A percentile compares a stretch with the other conserved stretches of the same genome.
These are phyloP conservation scores for Cynopterus brachyotis DNA, from an alignment of 2,113 vertebrate genomes.

Conservation along the genomic window DNA sequence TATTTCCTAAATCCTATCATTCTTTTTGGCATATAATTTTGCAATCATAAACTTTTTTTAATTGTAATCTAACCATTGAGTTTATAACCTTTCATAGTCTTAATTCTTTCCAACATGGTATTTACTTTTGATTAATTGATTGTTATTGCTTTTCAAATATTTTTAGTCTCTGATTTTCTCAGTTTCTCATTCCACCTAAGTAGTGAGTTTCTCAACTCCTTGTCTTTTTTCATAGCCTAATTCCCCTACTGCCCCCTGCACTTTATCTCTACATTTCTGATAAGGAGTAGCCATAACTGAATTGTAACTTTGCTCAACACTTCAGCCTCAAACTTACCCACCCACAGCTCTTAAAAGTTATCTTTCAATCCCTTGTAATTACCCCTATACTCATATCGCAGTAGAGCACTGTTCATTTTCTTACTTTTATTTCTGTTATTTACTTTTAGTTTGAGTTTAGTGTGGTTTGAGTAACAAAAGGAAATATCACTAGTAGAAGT, in stretches of 20 bases:
- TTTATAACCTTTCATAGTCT: not conserved
- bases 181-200: not conserved
- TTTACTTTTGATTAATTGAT: not conserved
- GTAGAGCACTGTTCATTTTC: not conserved
- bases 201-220: not conserved
- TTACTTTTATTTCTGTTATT: slow-evolving; percentile 6
- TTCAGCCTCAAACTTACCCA: not conserved
- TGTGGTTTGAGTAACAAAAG: not conserved
- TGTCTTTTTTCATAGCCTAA: not conserved
- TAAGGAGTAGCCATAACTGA: not conserved
- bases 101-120: not conserved
- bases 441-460: not conserved
- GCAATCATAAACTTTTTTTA: not conserved
- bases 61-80: not conserved
- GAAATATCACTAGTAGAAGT: not conserved
- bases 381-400: not conserved
- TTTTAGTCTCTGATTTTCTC: not conserved
- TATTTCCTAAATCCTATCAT: not conserved
- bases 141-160: slow-evolving; percentile 3
- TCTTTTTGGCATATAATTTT: not conserved
- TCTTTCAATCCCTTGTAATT: slow-evolving; percentile 3
- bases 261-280: not conserved
- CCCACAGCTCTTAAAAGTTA: not conserved
- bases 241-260: not conserved
- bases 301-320: not conserved